Percentiles rank a stretch among this genome's conserved stretches.
Conservation (phyloP, 2,888 invertebrate genomes). For the Amiota mariae region DNA sequence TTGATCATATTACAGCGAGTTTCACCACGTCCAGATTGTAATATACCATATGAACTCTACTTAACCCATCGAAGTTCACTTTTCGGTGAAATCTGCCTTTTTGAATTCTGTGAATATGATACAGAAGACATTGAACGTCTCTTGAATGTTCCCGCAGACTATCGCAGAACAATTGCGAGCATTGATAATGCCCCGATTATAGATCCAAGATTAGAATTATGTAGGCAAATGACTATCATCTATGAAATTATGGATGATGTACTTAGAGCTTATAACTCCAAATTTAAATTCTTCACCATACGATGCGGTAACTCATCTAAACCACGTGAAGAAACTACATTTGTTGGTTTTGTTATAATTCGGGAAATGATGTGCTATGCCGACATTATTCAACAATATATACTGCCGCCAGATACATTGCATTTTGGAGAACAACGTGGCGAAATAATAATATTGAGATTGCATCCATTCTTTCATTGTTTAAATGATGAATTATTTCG, state of each 20-base stretch:
- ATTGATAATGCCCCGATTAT: too few species aligned
- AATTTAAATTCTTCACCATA: constrained; percentile 53
- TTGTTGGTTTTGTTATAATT: constrained; percentile 62
- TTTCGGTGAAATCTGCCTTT: constrained; percentile 56
- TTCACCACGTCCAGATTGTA: constrained; percentile 55
- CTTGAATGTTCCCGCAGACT: constrained; percentile 27
- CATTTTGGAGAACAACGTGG: constrained; percentile 47
- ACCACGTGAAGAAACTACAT: constrained; percentile 41
- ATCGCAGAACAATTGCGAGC: too few species aligned
- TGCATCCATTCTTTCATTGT: constrained; percentile 65
- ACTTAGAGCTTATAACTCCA: constrained; percentile 45
- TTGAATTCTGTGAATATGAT: constrained; percentile 47
- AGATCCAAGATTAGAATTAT: neutral
- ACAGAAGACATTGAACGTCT: constrained; percentile 36
- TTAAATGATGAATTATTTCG: constrained; percentile 60
- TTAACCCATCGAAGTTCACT: constrained; percentile 64
- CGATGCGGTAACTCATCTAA: constrained; percentile 53
- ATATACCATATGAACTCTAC: constrained; percentile 55
- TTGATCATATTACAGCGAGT: constrained; percentile 50
- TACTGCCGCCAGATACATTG: constrained; percentile 39
- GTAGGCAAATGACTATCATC: constrained; percentile 38
- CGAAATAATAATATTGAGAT: constrained; percentile 56
- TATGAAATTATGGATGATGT: constrained; percentile 47
- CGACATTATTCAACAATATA: constrained; percentile 50
- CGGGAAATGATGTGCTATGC: constrained; percentile 53